Percentiles rank a stretch among this genome's conserved stretches.
These are phyloP conservation scores for Sparidentex hasta DNA, from an alignment of 2,797 vertebrate species.

Conservation along the genomic window DNA sequence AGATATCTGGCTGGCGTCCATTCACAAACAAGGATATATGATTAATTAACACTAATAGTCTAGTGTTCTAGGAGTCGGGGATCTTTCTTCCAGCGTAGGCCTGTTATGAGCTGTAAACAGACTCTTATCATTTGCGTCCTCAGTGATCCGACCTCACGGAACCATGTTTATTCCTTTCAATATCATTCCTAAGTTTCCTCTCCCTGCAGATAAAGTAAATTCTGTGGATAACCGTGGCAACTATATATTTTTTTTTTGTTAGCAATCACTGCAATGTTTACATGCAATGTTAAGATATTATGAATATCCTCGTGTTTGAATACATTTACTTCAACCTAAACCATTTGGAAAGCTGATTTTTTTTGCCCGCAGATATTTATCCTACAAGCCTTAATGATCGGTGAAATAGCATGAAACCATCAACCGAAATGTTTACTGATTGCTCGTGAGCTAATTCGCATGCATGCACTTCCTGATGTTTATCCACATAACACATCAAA, in stretches of 20 bases:
- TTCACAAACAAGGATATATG: constrained; percentile 37
- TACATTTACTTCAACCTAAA: background rate
- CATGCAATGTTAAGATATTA: background rate
- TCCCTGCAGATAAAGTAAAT: background rate
- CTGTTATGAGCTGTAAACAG: constrained; percentile 19
- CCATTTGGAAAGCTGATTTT: background rate
- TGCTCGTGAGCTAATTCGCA: background rate
- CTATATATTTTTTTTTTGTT: background rate
- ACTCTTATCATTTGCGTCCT: background rate
- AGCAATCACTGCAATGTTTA: background rate
- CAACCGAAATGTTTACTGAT: background rate
- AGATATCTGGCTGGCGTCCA: constrained; percentile 41
- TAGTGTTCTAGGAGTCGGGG: constrained; percentile 5
- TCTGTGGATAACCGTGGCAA: background rate
- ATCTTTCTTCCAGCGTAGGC: background rate
- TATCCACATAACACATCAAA: background rate
- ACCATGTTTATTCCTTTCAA: background rate
- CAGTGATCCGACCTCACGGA: background rate
- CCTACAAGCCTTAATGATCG: background rate
- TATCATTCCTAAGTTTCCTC: background rate
- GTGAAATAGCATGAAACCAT: constrained; percentile 6
- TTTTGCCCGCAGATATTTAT: background rate
- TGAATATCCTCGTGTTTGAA: background rate
- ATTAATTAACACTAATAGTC: constrained; percentile 31
- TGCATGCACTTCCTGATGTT: background rate